Base-by-base conservation (phyloP, 1,140 invertebrate genomes). In the Calliphora vicina region DNA sequence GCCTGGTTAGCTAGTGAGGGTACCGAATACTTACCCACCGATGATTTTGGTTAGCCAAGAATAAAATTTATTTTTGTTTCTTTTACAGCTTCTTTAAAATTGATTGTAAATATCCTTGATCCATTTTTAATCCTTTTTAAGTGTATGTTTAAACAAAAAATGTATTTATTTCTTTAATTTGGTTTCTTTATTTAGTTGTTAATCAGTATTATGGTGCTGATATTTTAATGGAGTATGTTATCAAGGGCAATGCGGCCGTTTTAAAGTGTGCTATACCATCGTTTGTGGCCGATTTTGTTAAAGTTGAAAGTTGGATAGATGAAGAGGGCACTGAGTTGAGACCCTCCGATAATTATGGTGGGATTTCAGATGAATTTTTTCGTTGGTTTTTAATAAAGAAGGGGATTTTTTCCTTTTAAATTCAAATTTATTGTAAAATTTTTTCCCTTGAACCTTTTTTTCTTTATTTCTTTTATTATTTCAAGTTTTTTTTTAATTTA, bases 1-100 rank as follows among this genome's bases (percentile, higher is more conserved):
- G 94, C 96, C 82, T 99, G 97, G 97, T 94, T 96, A 83, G 94
- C 95, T 86, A 95, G 94, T 84, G 94, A 96, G 86, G 94, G 93
- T 84, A 93, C 94, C 83, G 94, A 94, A 90, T 96, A 95, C 89
- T 86, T 86, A 50, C 89, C 89, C 13, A 82, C 85, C 72, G 85
- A 87, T 61, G 81, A 87, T 82, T 90, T 90, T 81, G 89, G 89
- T 90, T 89, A 76, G 82, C n/a, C n/a, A n/a, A n/a, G n/a, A n/a
- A n/a, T n/a, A n/a, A n/a, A n/a, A n/a, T n/a, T n/a, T n/a, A 78
- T 73, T 81, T 45, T 25, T 20, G 12, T 61, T n/a, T n/a, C n/a
- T n/a, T n/a, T n/a, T n/a, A n/a, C n/a, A n/a, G n/a, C n/a, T n/a
- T n/a, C n/a, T 73, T 29, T 10, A 20, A 71, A 12, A 20, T 9